Conservation (phyloP, 2,797 vertebrate species). For the Danionella dracula region DNA sequence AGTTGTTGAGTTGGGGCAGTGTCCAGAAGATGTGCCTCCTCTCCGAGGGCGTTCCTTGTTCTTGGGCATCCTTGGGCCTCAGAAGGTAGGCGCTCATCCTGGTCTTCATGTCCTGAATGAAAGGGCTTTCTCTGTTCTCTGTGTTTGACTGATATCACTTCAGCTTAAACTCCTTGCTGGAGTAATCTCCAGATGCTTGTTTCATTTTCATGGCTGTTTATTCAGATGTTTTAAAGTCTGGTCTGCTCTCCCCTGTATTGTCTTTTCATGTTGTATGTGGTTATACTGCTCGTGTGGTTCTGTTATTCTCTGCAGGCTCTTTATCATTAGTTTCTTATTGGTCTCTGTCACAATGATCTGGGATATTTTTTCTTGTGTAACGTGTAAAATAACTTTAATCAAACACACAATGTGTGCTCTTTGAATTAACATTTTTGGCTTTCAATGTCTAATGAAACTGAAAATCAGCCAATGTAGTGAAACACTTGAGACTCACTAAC, state of each 20-base stretch:
- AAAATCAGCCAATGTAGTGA: too few relatives aligned
- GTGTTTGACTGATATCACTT: constrained; percentile 4
- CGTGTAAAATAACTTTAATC: too few relatives aligned
- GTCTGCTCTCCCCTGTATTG: constrained; percentile 7
- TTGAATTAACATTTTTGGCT: too few relatives aligned
- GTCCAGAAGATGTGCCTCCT: constrained; percentile 22
- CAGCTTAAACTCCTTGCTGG: not conserved
- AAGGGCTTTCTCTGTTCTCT: constrained; percentile 7
- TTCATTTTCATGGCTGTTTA: not conserved
- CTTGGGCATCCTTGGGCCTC: constrained; percentile 3
- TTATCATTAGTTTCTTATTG: not conserved
- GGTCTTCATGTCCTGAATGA: constrained; percentile 6
- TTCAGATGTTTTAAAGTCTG: constrained; percentile 63
- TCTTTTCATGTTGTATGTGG: constrained; percentile 3
- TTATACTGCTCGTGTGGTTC: not conserved
- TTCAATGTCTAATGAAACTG: too few relatives aligned
- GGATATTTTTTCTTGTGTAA: too few relatives aligned
- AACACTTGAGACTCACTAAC: too few relatives aligned
- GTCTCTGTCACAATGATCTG: not conserved
- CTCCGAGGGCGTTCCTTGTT: not conserved
- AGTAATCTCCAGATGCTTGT: not conserved
- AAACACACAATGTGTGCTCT: too few relatives aligned
- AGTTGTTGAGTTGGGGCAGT: constrained; percentile 1
- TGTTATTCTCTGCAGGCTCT: not conserved
- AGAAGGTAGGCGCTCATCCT: constrained; percentile 33